phyloP scores from a whole-genome alignment of 2,797 vertebrate genomes.

The Buphagus erythrorhynchus region DNA sequence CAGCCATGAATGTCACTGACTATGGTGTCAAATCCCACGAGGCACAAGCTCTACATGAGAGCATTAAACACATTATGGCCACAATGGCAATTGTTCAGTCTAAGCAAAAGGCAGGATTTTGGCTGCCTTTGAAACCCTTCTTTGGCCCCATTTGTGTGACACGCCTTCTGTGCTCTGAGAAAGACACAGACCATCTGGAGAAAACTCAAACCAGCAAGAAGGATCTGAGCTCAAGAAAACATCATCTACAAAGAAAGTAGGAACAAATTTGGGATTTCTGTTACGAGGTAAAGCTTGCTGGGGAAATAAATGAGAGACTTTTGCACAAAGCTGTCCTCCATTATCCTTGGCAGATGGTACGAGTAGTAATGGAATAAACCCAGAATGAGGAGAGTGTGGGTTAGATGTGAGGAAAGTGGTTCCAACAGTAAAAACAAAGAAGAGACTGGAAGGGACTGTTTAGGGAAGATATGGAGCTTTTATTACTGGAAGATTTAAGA shows the following conservation, averaged over 20 bases:
- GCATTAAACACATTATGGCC: neutral
- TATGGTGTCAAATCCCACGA: neutral
- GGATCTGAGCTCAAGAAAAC: neutral
- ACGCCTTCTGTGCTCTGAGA: neutral
- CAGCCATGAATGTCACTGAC: fast-evolving
- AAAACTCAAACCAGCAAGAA: neutral
- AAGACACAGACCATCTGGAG: neutral
- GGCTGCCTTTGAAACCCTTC: neutral
- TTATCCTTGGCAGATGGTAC: constrained; percentile 3
- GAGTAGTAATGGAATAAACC: neutral
- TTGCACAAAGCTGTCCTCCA: neutral
- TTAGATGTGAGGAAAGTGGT: neutral
- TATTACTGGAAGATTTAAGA: neutral
- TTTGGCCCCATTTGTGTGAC: neutral
- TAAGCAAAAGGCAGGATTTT: neutral
- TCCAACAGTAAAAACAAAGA: neutral
- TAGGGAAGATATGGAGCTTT: neutral
- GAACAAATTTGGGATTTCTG: constrained; percentile 15
- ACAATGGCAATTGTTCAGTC: neutral
- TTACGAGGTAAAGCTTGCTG: neutral
- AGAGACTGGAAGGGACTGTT: neutral
- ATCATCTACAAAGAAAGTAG: neutral
- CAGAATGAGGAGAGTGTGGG: neutral
- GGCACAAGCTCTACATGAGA: neutral
- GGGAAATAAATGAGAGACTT: neutral